Base-by-base conservation (phyloP, 1,140 invertebrate species). In the Sycobia sp. region DNA sequence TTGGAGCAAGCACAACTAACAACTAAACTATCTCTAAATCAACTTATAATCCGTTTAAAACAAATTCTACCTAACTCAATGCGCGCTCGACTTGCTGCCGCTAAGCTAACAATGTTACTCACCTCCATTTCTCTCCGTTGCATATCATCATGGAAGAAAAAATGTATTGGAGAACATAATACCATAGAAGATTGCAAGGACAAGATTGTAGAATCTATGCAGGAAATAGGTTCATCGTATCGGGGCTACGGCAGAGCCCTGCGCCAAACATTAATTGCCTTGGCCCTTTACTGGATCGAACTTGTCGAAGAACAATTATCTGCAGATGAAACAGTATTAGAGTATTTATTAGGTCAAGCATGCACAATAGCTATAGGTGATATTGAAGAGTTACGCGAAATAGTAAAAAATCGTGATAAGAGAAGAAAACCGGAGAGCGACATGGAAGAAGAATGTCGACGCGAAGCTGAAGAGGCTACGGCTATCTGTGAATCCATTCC, bases 101-200 rank as follows among this genome's bases (percentile, higher is more conserved):
- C 64, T 0, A 79, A 79, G 36, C 63, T 79, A 1, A 74, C 72
- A 0, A 80, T 78, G 70, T 38, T 80, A 0, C 38, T 81, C 3
- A 74, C 73, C 1, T 82, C 78, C 0, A 65, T 82, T 54, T 72
- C 77, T 0, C 65, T 82, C 0, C 69, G 79, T 2, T 80, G 79
- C n/a, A 69, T 78, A 1, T 74, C 71, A 7, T 72, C 76, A 0
- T 78, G 79, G 71, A 74, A 74, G 20, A 60, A 64, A 2, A 74
- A 76, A 56, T 80, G 73, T 34, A 68, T 77, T 1, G 74, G 71
- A 3, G 71, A 75, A 4, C 11, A 7, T 9, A 29, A 47, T 14
- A 39, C 7, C 13, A 51, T 41, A 13, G 49, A 68, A 0, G 59
- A 62, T 7, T 75, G 81, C 16, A 76, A 78, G 34, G 60, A 36